Base-by-base conservation (phyloP, 1,140 invertebrate species). In the Pygmarrhopalites habei region DNA sequence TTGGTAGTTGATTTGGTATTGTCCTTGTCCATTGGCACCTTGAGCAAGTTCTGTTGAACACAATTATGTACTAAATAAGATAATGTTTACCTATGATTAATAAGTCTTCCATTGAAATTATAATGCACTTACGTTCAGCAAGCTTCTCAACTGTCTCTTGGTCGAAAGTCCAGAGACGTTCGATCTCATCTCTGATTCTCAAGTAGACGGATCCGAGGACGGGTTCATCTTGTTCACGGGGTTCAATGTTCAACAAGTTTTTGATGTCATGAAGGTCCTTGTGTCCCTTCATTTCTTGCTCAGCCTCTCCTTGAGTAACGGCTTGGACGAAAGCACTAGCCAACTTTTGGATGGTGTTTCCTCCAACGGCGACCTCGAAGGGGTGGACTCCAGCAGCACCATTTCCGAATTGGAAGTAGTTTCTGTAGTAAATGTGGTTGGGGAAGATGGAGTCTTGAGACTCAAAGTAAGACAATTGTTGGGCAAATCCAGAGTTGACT, bases 121-220 rank as follows among this genome's bases (percentile, higher is more conserved):
- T 7, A 52, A 25, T 52, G 2, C 14, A 60, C 58, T 65, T 47
- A 63, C 56, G 35, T 41, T 58, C 28, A 19, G 41, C 53, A 19
- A 29, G 47, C 7, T 32, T 1, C 26, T 65, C 56, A 23, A 65
- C 57, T 10, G 35, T 32, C 21, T 62, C 21, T n/a, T 51, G 32
- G 29, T 58, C 47, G 3, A 68, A 4, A 2, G 28, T 26, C 39
- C 62, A 61, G 10, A 71, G 17, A 21, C 69, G 66, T 59, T 66
- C 51, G 55, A 71, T 65, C 46, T 65, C 69, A 30, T 68, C 61
- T 46, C 65, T 60, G 53, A 68, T 39, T 2, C 63, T 68, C 32
- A 71, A 15, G 53, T 62, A 62, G 26, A 71, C 1, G 32, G 52
- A 26, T 12, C 61, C 66, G 12, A 51, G 17, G 5, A 52, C 19